Evolutionary conservation across 2,113 vertebrate species (phyloP), one percentile per base, ranked within the genome.

Genomic region (Emydura subglobosa): DNA sequence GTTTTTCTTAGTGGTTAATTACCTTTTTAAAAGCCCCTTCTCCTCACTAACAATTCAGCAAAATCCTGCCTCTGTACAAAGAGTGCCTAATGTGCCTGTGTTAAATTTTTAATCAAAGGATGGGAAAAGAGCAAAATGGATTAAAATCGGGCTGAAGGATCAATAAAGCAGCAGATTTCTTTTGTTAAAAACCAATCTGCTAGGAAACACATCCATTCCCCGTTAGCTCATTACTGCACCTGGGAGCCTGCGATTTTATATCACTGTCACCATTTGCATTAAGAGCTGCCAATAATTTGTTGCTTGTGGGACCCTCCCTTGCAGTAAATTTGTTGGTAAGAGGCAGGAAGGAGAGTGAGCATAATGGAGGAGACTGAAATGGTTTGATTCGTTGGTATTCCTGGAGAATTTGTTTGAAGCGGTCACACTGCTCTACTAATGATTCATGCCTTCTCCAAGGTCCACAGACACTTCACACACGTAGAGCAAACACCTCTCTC

Each of bases 341-440:
- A 86, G 10, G 16, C 84, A 78, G 55, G n/a, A 90, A 68, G 27
- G 31, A 49, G 80, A 80, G 29, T 8, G 53, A 7, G 7, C 49
- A 7, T 6, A 42, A 65, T 44, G 34, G 42, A 82, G 4, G n/a
- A 83, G 10, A 19, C 14, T 0, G 1, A 72, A 95, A 80, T 27
- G 19, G 49, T 86, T 86, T 68, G 49, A 88, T 80, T 74, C 54
- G 79, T 19, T 51, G 59, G 59, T 61, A 16, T 61, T 61, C 29
- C 14, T 34, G 59, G 54, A 17, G 19, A 0, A 1, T 6, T 47
- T 16, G 39, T 57, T 84, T 54, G 82, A 88, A 93, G 89, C 5
- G 49, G 50, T 10, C 7, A 55, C 19, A 3, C 0, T 4, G 2
- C 1, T 1, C 76, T 19, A 0, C 76, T 19, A 0, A 39, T 13